These are phyloP conservation scores for Heteronetta atricapilla DNA, from an alignment of 2,113 vertebrate species.

Conservation along the genomic window DNA sequence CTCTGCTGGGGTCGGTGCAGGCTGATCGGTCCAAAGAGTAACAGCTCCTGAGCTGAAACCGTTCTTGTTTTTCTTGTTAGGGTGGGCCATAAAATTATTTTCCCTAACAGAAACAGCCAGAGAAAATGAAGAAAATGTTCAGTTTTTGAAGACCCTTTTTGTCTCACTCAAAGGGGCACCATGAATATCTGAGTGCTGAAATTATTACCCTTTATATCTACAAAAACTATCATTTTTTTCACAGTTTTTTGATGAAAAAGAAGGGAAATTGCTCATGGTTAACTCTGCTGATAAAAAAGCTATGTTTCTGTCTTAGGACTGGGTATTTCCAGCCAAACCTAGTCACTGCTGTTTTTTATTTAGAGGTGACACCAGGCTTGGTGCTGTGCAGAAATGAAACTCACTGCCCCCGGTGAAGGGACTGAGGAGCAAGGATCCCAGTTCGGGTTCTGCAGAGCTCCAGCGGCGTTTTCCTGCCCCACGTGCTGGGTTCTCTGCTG, in stretches of 20 bases:
- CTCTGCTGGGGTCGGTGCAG: neutral
- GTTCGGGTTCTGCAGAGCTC: neutral
- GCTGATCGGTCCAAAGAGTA: neutral
- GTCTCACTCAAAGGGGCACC: neutral
- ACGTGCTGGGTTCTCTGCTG: neutral
- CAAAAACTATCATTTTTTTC: neutral
- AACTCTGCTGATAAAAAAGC: neutral
- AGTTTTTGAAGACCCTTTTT: neutral
- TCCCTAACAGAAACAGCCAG: neutral
- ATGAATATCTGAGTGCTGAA: neutral
- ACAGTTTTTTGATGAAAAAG: neutral
- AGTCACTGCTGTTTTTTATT: neutral
- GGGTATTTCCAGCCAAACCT: neutral
- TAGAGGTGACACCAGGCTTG: neutral
- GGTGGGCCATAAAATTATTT: neutral
- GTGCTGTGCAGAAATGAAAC: neutral
- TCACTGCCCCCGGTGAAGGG: neutral
- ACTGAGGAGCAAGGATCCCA: rapidly evolving
- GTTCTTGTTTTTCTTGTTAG: neutral
- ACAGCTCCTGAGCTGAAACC: constrained; percentile 15
- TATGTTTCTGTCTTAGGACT: neutral
- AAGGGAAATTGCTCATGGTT: neutral
- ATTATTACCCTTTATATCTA: neutral
- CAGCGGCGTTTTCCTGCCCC: too few relatives aligned
- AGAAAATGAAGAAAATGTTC: neutral